Conservation (phyloP, 2,113 vertebrate species). For the Semicossyphus pulcher region DNA sequence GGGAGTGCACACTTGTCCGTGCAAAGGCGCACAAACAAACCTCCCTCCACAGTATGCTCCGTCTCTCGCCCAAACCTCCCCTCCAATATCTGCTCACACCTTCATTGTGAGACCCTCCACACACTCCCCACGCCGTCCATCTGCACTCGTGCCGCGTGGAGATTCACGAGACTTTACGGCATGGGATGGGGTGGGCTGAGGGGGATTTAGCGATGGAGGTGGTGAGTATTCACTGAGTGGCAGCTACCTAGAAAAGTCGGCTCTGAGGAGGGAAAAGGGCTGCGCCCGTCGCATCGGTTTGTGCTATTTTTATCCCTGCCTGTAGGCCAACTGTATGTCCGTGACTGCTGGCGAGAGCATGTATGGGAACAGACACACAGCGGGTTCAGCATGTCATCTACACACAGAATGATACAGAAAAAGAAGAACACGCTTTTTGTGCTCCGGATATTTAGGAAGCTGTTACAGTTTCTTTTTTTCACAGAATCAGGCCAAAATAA, state of each 20-base stretch:
- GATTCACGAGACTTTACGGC: conserved; percentile 60
- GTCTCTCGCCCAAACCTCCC: conserved; percentile 38
- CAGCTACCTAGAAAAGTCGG: conserved; percentile 80
- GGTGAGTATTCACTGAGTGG: conserved; percentile 51
- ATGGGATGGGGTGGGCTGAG: conserved; percentile 24
- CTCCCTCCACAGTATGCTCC: conserved; percentile 32
- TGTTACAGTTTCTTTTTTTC: neutral
- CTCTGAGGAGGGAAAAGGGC: conserved; percentile 76
- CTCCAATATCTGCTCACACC: conserved; percentile 24
- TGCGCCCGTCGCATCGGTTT: conserved; percentile 80
- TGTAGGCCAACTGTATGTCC: conserved; percentile 81
- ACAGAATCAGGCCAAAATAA: neutral
- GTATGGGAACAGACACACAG: conserved; percentile 29
- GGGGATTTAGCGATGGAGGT: conserved; percentile 7
- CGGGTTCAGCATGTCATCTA: neutral
- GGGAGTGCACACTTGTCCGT: conserved; percentile 75
- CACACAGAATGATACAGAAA: neutral
- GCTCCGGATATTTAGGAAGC: neutral
- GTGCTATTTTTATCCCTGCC: conserved; percentile 87
- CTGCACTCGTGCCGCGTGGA: conserved; percentile 48
- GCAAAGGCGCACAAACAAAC: conserved; percentile 69
- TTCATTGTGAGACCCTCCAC: conserved; percentile 44
- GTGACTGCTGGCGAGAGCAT: conserved; percentile 68
- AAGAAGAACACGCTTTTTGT: neutral
- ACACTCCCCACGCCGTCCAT: conserved; percentile 32